Evolutionary conservation across 2,797 vertebrate species (phyloP).

Genomic region (Loriculus beryllinus): DNA sequence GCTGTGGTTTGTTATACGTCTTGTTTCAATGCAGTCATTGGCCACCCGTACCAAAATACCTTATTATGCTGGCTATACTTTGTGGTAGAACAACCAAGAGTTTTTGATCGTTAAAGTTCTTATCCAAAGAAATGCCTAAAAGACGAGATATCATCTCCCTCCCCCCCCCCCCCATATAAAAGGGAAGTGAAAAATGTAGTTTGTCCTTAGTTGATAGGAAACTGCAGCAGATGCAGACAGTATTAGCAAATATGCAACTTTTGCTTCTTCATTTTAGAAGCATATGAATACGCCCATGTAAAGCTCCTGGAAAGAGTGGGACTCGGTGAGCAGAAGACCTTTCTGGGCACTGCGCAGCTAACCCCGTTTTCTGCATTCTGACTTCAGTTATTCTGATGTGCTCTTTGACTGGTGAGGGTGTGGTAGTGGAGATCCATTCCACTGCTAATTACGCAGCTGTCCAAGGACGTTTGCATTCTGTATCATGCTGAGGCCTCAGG

Average conservation of each 20-base stretch:
- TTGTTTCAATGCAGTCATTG: neutral
- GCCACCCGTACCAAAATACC: too few species aligned
- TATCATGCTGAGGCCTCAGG: neutral
- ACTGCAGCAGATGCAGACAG: neutral
- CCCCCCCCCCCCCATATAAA: neutral
- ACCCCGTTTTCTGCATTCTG: rapidly evolving
- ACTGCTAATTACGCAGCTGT: neutral
- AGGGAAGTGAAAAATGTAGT: neutral
- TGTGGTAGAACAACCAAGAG: neutral
- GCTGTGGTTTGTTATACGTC: neutral
- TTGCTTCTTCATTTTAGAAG: neutral
- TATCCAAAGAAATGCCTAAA: neutral
- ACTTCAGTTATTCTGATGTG: neutral
- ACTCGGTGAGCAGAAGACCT: neutral
- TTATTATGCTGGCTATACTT: neutral
- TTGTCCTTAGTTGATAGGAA: neutral
- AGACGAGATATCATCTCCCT: rapidly evolving
- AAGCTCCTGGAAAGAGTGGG: neutral
- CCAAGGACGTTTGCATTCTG: neutral
- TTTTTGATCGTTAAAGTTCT: neutral
- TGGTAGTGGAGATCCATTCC: neutral
- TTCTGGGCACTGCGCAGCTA: neutral
- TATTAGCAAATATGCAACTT: neutral
- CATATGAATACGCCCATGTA: rapidly evolving
- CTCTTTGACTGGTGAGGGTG: neutral